These are phyloP conservation scores for Amiota mariae DNA, from an alignment of 2,888 invertebrate species.

Conservation along the genomic window DNA sequence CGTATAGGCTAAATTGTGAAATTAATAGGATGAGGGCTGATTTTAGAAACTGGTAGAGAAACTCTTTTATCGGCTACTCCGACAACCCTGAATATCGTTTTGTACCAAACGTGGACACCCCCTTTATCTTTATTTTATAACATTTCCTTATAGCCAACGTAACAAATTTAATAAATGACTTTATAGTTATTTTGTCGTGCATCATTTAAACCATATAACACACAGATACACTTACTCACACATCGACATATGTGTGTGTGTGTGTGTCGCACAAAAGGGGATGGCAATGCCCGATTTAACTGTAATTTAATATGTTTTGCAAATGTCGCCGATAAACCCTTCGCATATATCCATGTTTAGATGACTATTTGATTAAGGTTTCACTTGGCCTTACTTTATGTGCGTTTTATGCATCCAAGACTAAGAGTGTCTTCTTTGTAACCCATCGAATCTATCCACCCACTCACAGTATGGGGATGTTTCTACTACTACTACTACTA, in stretches of 20 bases:
- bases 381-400: conserved; percentile 42
- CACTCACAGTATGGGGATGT: too few relatives aligned
- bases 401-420: conserved; percentile 42
- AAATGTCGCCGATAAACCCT: conserved; percentile 33
- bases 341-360: conserved; percentile 22
- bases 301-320: conserved; percentile 46
- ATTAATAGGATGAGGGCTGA: too few relatives aligned
- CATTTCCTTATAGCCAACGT: conserved; percentile 30
- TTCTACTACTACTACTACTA: conserved; percentile 12
- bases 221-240: background rate
- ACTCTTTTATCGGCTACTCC: too few relatives aligned
- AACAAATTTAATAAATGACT: conserved; percentile 66
- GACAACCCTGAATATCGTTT: too few relatives aligned
- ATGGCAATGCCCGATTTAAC: background rate
- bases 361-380: background rate
- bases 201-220: background rate
- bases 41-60: too few relatives aligned
- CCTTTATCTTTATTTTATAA: too few relatives aligned
- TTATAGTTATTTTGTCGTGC: conserved; percentile 56
- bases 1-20: too few relatives aligned
- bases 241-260: background rate
- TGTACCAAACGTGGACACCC: too few relatives aligned
- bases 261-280: background rate
- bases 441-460: background rate
- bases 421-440: conserved; percentile 29